phyloP scores from a whole-genome alignment of 2,113 vertebrate genomes.

The Triplophysa dalaica region DNA sequence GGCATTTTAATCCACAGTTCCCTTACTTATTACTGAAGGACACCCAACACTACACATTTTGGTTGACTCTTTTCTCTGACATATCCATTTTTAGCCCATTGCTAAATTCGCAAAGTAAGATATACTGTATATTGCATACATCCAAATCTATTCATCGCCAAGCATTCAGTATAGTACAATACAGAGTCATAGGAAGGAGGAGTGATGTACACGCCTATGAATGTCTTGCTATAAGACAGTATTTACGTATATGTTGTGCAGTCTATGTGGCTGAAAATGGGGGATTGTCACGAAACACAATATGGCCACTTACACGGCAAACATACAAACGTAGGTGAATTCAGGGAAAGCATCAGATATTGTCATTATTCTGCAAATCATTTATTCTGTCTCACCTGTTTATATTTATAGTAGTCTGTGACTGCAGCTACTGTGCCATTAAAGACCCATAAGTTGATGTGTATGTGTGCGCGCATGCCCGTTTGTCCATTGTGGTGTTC shows the following conservation, averaged over 20 bases:
- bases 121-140: too few species aligned
- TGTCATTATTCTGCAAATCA: neutral
- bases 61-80: too few species aligned
- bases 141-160: neutral
- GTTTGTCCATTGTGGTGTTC: neutral
- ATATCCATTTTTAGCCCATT: too few species aligned
- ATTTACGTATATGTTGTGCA: neutral
- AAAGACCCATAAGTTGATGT: neutral
- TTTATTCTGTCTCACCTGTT: neutral
- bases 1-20: too few species aligned
- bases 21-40: too few species aligned
- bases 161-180: neutral
- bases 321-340: neutral
- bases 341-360: neutral
- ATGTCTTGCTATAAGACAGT: neutral
- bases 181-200: neutral
- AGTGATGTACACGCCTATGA: neutral
- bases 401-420: neutral
- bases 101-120: too few species aligned
- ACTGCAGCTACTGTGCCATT: neutral
- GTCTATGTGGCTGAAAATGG: neutral
- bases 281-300: neutral
- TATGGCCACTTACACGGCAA: neutral
- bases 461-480: slow-evolving; percentile 6
- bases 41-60: too few species aligned